These are phyloP conservation scores for Camelus bactrianus DNA, from an alignment of 2,113 vertebrate species.

Conservation along the genomic window DNA sequence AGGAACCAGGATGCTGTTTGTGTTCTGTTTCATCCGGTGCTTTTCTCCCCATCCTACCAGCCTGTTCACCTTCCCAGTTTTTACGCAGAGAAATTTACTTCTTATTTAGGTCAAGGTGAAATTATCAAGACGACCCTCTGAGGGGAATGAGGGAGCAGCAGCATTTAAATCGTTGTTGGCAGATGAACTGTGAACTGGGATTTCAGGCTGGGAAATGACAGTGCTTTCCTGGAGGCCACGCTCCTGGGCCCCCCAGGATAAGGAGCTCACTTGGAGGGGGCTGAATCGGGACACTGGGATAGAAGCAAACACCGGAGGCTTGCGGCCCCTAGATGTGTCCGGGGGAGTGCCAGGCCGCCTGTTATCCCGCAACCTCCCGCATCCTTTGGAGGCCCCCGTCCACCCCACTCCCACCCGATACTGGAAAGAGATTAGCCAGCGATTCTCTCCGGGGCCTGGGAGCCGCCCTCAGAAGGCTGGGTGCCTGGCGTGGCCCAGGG, in stretches of 20 bases:
- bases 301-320: neutral
- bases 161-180: rapidly evolving
- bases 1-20: rapidly evolving
- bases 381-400: neutral
- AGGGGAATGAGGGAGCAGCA: neutral
- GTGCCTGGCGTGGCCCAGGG: constrained; percentile 47
- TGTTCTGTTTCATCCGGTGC: too few species aligned
- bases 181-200: rapidly evolving
- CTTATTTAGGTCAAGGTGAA: neutral
- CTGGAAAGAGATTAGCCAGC: constrained; percentile 82
- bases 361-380: rapidly evolving
- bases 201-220: neutral
- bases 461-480: constrained; percentile 82
- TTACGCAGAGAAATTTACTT: neutral
- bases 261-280: rapidly evolving
- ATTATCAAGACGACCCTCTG: rapidly evolving
- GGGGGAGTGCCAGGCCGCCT: neutral
- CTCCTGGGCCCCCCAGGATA: rapidly evolving
- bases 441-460: constrained; percentile 71
- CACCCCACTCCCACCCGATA: constrained; percentile 56
- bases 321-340: neutral
- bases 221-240: rapidly evolving
- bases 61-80: rapidly evolving
- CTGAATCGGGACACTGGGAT: rapidly evolving
- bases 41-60: rapidly evolving